Evolutionary conservation across 2,888 invertebrate genomes (phyloP).

Genomic region (Tribolium freemani): DNA sequence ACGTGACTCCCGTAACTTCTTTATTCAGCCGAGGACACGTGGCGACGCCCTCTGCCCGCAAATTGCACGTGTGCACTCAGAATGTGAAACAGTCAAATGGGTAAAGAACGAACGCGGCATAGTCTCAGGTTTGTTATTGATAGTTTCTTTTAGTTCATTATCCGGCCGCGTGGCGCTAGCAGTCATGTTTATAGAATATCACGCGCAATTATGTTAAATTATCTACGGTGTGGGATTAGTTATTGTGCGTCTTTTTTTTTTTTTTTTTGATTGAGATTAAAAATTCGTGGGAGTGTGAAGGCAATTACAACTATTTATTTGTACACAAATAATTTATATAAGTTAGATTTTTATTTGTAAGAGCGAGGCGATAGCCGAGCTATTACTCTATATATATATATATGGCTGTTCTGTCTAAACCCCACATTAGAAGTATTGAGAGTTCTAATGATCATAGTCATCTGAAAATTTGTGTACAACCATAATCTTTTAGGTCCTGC

Average conservation of each 20-base stretch:
- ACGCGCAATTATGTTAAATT: slow-evolving; percentile 67
- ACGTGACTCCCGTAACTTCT: slow-evolving; percentile 67
- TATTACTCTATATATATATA: too few relatives aligned
- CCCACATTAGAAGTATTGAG: too few relatives aligned
- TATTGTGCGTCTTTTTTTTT: slow-evolving; percentile 31
- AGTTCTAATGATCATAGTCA: too few relatives aligned
- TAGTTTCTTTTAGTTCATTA: slow-evolving; percentile 68
- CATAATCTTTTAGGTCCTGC: too few relatives aligned
- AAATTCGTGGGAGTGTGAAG: too few relatives aligned
- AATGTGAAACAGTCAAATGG: slow-evolving; percentile 53
- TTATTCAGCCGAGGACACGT: slow-evolving; percentile 66
- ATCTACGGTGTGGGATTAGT: slow-evolving; percentile 60
- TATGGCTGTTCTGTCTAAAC: too few relatives aligned
- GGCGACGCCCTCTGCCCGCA: slow-evolving; percentile 68
- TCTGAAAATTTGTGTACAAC: too few relatives aligned
- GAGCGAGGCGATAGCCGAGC: too few relatives aligned
- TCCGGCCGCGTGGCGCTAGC: slow-evolving; percentile 66
- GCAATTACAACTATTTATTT: too few relatives aligned
- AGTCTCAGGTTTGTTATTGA: slow-evolving; percentile 66
- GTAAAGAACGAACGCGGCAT: slow-evolving; percentile 47
- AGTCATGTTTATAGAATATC: slow-evolving; percentile 66
- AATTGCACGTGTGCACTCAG: slow-evolving; percentile 63
- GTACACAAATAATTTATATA: too few relatives aligned
- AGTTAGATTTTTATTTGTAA: too few relatives aligned
- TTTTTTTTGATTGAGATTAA: too few relatives aligned